Conservation (phyloP, 2,888 invertebrate genomes). For the Zhuqinia jingwanae region DNA sequence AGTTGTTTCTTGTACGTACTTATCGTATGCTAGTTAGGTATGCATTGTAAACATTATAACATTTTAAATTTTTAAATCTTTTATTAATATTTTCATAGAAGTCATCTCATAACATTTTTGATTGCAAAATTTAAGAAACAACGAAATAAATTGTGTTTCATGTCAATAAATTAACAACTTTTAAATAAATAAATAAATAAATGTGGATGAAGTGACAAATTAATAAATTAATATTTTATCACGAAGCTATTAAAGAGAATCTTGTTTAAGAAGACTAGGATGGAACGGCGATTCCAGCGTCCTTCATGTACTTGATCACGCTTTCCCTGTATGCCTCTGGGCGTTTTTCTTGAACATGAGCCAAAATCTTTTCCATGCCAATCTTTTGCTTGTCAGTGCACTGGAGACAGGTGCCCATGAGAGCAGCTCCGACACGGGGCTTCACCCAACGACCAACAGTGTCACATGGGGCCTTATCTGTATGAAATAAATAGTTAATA, state of each 20-base stretch:
- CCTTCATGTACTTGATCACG: slow-evolving; percentile 69
- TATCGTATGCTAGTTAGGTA: too few species aligned
- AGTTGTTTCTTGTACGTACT: too few species aligned
- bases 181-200: slow-evolving; percentile 15
- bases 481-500: too few species aligned
- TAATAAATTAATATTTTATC: not conserved
- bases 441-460: slow-evolving; percentile 72
- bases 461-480: slow-evolving; percentile 62
- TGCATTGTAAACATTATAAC: too few species aligned
- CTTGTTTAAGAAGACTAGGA: slow-evolving; percentile 18
- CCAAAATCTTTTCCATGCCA: slow-evolving; percentile 65
- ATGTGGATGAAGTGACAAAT: not conserved
- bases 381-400: slow-evolving; percentile 72
- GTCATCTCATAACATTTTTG: too few species aligned
- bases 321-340: slow-evolving; percentile 67
- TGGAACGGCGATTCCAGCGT: slow-evolving; percentile 58
- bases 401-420: slow-evolving; percentile 66
- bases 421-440: slow-evolving; percentile 64
- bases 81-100: too few species aligned
- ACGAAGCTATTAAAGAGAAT: not conserved
- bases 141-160: too few species aligned
- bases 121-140: too few species aligned
- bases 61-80: too few species aligned
- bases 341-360: slow-evolving; percentile 69
- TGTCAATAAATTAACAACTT: too few species aligned